A percentile compares a stretch with the other conserved stretches of the same genome.
Conservation (phyloP, 2,113 vertebrate species). For the Burhinus bistriatus region DNA sequence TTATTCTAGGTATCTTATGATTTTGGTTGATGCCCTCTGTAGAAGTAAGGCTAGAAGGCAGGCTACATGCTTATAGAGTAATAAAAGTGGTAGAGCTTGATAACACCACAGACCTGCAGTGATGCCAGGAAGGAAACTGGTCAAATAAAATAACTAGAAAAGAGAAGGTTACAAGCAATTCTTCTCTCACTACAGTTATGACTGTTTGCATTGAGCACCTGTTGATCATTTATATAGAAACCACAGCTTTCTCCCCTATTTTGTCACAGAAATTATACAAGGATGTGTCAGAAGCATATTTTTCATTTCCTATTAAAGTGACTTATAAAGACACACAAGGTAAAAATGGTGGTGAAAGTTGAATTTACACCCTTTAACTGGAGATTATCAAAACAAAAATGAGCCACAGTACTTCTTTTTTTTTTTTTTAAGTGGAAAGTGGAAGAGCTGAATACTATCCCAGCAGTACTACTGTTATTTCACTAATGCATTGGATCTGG, state of each 20-base stretch:
- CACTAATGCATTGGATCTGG: not conserved
- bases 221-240: not conserved
- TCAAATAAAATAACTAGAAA: not conserved
- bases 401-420: not conserved
- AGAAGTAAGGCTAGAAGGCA: not conserved
- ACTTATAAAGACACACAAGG: not conserved
- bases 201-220: not conserved
- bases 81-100: not conserved
- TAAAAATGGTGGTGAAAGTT: not conserved
- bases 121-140: not conserved
- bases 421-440: not conserved
- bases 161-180: not conserved
- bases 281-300: not conserved
- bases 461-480: not conserved
- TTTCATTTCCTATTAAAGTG: not conserved
- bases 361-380: not conserved
- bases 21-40: not conserved
- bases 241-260: not conserved
- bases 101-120: not conserved
- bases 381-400: not conserved
- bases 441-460: not conserved
- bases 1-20: not conserved
- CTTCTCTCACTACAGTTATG: not conserved
- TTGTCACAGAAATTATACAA: not conserved
- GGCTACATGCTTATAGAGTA: not conserved